Evolutionary conservation across 2,113 vertebrate genomes (phyloP).

Genomic region (Casuarius casuarius): DNA sequence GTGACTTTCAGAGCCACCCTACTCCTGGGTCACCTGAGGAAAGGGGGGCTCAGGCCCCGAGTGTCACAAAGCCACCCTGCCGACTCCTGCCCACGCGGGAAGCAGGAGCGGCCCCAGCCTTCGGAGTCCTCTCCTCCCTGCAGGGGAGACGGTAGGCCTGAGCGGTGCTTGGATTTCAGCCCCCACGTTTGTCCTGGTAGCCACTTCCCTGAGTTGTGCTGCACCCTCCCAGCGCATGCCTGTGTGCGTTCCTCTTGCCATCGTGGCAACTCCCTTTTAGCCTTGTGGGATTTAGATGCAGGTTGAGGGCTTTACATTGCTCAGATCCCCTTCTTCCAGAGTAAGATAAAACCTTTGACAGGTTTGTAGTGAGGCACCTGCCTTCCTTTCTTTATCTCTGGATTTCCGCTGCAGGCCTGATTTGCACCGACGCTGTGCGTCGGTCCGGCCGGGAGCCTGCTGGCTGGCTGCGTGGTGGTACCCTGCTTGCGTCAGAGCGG

Average conservation of each 20-base stretch:
- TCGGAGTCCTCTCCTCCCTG: neutral
- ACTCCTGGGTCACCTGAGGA: too few species aligned
- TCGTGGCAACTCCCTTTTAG: neutral
- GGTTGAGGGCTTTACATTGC: neutral
- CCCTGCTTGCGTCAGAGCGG: neutral
- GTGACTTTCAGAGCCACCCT: too few species aligned
- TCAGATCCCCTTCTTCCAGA: neutral
- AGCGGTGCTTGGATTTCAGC: neutral
- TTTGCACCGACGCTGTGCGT: neutral
- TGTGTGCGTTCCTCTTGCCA: fast-evolving
- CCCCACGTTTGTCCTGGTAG: neutral
- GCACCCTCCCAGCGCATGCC: neutral
- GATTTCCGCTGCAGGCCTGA: neutral
- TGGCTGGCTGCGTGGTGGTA: neutral
- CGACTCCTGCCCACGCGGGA: too few species aligned
- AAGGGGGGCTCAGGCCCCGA: too few species aligned
- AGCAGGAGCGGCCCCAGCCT: neutral
- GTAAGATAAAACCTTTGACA: neutral
- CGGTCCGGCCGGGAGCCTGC: too few species aligned
- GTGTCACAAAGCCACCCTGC: neutral
- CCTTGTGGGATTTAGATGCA: neutral
- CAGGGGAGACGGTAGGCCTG: neutral
- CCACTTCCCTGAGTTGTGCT: neutral
- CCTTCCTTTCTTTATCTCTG: neutral
- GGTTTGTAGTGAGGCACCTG: neutral